Base-by-base conservation (phyloP, 2,888 invertebrate species). In the Synergus umbraculus region DNA sequence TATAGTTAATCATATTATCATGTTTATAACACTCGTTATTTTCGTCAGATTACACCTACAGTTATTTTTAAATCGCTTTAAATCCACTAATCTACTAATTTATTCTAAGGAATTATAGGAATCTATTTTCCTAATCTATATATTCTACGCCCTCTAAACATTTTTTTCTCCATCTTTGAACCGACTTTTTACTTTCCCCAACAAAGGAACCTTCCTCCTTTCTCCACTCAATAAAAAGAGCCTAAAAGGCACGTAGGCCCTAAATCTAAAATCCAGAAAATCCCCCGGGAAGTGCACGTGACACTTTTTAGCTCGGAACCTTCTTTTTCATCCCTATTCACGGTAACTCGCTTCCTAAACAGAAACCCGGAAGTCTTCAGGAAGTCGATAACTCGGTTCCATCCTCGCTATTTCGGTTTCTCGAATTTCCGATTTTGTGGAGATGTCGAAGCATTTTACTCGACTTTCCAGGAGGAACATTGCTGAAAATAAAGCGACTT, bases 401-500 rank as follows among this genome's bases (percentile, higher is more conserved):
- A 77, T 78, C n/a, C 67, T 65, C 29, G 65, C 41, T 65, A 76
- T 79, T 66, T 58, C 49, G 41, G n/a, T 73, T 22, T 58, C 65
- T 76, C 58, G n/a, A 58, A 58, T 18, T 29, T 63, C 63, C 29
- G 63, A 63, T 63, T 69, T 77, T 76, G 41, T 54, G 58, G 5
- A 29, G 37, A 67, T 49, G 58, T 76, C 73, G 76, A 81, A 78
- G 81, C 77, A 80, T 81, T 80, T 81, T 58, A 54, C 84, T 86
- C 77, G 86, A 87, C 85, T 86, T 87, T 84, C 76, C 69, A 60
- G 79, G 22, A 5, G 29, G 12, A 63, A 63, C 63, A 10, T 29
- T 63, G 69, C 79, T 83, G 83, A 87, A 89, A 89, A 86, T 87
- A 87, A 88, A 86, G 87, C 85, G 86, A 86, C 84, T 85, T 85